Conservation (phyloP, 2,113 vertebrate species). For the Cinclus mexicanus region DNA sequence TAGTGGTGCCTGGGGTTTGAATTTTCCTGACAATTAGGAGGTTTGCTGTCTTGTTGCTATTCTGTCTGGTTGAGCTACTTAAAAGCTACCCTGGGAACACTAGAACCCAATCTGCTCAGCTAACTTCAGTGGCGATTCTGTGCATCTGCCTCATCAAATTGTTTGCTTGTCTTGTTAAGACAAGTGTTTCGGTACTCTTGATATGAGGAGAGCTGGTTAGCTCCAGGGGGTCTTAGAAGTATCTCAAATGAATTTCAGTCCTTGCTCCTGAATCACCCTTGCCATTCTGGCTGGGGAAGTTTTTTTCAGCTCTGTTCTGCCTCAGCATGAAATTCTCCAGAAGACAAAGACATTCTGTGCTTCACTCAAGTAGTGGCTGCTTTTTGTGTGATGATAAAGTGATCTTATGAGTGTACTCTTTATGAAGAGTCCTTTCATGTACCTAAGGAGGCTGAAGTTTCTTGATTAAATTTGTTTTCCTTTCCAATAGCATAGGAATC, state of each 20-base stretch:
- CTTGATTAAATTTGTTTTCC: neutral
- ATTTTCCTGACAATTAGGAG: slow-evolving; percentile 35
- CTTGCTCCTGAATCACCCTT: neutral
- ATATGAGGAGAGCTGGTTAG: neutral
- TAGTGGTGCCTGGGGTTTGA: neutral
- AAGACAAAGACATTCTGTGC: neutral
- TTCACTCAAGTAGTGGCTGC: neutral
- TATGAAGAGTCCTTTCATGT: neutral
- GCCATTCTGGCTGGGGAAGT: neutral
- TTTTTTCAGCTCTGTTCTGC: neutral
- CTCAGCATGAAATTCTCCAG: neutral
- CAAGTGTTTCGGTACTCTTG: slow-evolving; percentile 14
- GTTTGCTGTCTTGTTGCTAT: slow-evolving; percentile 20
- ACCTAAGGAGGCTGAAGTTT: neutral
- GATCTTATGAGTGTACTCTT: neutral
- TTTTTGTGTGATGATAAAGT: neutral
- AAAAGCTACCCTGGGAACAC: neutral
- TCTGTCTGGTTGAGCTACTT: slow-evolving; percentile 15
- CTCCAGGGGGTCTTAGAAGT: neutral
- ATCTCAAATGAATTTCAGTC: neutral
- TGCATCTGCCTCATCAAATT: slow-evolving; percentile 13
- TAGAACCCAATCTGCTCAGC: slow-evolving; percentile 28
- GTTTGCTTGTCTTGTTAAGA: slow-evolving; percentile 27
- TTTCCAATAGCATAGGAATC: neutral
- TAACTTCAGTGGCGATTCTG: slow-evolving; percentile 8